Base-by-base conservation (phyloP, 2,113 vertebrate species). In the Fulica atra region DNA sequence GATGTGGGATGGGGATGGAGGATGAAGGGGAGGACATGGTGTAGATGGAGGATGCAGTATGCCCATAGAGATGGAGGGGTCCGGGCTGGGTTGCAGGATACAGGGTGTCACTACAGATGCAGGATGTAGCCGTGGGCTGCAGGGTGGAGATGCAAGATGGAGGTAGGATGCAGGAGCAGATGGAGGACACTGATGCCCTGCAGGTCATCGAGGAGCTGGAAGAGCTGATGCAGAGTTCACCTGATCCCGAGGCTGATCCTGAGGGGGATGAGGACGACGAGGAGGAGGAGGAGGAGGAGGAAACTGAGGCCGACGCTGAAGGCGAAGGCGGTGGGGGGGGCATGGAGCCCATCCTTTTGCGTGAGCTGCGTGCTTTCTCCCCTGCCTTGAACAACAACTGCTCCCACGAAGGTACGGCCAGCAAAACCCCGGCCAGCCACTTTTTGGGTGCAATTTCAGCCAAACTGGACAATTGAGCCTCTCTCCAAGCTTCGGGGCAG, bases 191-290 rank as follows among this genome's bases (percentile, higher is more conserved):
- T 7, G 24, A 2, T 63, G n/a, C 51, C 88, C 51, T 2, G 0
- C 95, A 97, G 96, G 96, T 96, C 68, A 97, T 97, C 1, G 96
- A 97, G 80, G 96, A 97, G 76, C 94, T 97, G 92, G 95, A 97
- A 80, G 96, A 97, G 91, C 91, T 97, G 59, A 97, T 97, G 96
- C 95, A 97, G 95, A 97, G 96, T 33, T 97, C 96, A 0, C 96
- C 96, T 0, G 94, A 97, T 76, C 95, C 95, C 0, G 96, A 97
- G 60, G 92, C 80, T 1, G 96, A 96, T 51, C 91, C 92, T 0
- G 95, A 96, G 31, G 92, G 68, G 10, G 95, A 95, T 0, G 94
- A 95, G 18, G 82, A 92, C 9, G 96, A 95, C 18, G 93, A 95
- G 0, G 88, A 90, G 4, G 92, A 96, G 24, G 94, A 94, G 17